These are phyloP conservation scores for Atherinomorus stipes DNA, from an alignment of 2,113 vertebrate species.

Conservation along the genomic window DNA sequence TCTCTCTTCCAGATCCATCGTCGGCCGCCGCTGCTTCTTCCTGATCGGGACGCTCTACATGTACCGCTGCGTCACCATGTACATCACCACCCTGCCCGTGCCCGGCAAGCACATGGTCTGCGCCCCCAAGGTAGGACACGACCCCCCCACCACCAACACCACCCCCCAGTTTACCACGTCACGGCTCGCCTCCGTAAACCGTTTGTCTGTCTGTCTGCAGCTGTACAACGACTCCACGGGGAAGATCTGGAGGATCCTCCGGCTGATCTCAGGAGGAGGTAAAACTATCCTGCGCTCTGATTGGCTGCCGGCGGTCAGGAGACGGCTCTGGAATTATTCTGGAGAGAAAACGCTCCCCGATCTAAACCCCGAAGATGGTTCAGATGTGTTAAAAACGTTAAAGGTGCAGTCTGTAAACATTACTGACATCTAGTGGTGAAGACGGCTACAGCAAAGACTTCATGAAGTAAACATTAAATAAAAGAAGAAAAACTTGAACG, in stretches of 20 bases:
- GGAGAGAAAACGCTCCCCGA: no score
- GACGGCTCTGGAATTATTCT: no score
- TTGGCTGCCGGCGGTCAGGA: no score
- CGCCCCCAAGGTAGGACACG: slow-evolving; percentile 83
- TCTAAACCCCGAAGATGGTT: no score
- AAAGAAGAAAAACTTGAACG: no score
- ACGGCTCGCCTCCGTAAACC: neutral
- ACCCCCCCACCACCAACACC: no score
- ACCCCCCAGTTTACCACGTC: no score
- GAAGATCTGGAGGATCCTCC: slow-evolving; percentile 75
- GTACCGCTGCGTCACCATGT: slow-evolving; percentile 97
- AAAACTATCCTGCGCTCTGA: neutral
- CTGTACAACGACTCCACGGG: slow-evolving; percentile 71
- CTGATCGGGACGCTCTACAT: slow-evolving; percentile 96
- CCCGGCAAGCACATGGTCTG: slow-evolving; percentile 96
- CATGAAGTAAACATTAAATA: no score
- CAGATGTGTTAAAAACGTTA: no score
- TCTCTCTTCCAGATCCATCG: slow-evolving; percentile 85
- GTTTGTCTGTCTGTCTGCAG: slow-evolving; percentile 30
- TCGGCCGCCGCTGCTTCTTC: slow-evolving; percentile 95
- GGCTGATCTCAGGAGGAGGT: slow-evolving; percentile 79
- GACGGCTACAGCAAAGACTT: no score
- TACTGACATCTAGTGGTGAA: no score
- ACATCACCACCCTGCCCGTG: slow-evolving; percentile 95
- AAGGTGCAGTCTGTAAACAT: no score